These are phyloP conservation scores for Drosophila koepferae DNA, from an alignment of 2,888 invertebrate species.

Conservation along the genomic window DNA sequence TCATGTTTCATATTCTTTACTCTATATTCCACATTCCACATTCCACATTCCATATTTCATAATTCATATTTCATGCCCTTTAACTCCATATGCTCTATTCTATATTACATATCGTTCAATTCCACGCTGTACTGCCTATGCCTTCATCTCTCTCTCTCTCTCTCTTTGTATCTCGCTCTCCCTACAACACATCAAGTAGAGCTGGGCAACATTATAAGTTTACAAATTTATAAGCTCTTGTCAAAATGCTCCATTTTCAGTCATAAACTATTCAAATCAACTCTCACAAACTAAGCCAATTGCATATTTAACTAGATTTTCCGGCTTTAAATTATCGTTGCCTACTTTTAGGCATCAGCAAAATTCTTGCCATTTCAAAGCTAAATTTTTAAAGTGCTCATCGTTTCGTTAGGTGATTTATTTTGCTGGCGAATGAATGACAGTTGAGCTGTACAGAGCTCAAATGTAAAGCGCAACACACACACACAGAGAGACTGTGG, in stretches of 20 bases:
- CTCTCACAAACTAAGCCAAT: background rate
- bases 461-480: slow-evolving; percentile 4
- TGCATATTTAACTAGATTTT: background rate
- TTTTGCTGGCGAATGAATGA: slow-evolving; percentile 28
- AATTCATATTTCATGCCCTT: background rate
- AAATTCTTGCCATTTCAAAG: background rate
- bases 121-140: background rate
- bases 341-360: slow-evolving; percentile 12
- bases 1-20: no score
- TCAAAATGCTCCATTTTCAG: background rate
- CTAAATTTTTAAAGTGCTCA: slow-evolving; percentile 26
- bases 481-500: slow-evolving; percentile 3
- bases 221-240: background rate
- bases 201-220: background rate
- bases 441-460: slow-evolving; percentile 10
- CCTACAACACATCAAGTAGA: background rate
- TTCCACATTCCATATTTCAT: background rate
- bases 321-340: slow-evolving; percentile 18
- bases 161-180: background rate
- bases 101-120: background rate
- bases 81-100: background rate
- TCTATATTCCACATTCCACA: no score
- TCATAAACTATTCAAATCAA: background rate
- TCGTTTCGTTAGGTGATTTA: slow-evolving; percentile 30
- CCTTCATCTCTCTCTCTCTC: background rate